Conservation (phyloP, 2,797 vertebrate genomes). For the Crocidura indochinensis region DNA sequence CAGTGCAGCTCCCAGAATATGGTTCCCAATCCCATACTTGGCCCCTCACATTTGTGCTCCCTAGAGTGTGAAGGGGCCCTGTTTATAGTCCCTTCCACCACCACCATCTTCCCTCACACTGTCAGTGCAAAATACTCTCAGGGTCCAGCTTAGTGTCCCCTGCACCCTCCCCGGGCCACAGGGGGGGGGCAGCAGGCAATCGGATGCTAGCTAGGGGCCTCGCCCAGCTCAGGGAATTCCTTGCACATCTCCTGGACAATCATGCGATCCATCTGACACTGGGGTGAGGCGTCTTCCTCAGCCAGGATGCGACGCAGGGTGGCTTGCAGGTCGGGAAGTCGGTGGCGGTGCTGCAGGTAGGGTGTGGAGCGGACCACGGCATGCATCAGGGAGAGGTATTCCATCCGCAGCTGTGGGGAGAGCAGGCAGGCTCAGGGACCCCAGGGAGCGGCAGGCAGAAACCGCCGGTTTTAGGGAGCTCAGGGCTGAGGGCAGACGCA, state of each 20-base stretch:
- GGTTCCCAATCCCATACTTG: conserved; percentile 77
- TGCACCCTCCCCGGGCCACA: conserved; percentile 60
- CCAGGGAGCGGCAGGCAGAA: neutral
- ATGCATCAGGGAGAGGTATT: conserved; percentile 99
- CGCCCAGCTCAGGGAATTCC: conserved; percentile 95
- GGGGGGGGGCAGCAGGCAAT: conserved; percentile 55
- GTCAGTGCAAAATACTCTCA: conserved; percentile 63
- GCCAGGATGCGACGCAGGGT: conserved; percentile 95
- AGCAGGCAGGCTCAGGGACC: conserved; percentile 50
- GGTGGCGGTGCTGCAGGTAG: conserved; percentile 97
- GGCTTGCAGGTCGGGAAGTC: conserved; percentile 95
- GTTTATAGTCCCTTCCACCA: conserved; percentile 50
- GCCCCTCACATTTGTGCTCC: conserved; percentile 54
- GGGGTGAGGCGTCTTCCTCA: conserved; percentile 93
- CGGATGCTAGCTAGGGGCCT: conserved; percentile 88
- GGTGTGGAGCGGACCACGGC: conserved; percentile 96
- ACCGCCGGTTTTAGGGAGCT: neutral
- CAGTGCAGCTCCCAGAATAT: conserved; percentile 46
- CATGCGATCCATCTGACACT: conserved; percentile 98
- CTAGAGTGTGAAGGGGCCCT: conserved; percentile 9
- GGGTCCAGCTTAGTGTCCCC: conserved; percentile 57
- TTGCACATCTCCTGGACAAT: conserved; percentile 97
- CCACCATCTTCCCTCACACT: neutral
- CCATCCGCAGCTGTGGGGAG: conserved; percentile 95
- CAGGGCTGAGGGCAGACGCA: neutral